Base-by-base conservation (phyloP, 2,113 vertebrate species). In the Columba livia region DNA sequence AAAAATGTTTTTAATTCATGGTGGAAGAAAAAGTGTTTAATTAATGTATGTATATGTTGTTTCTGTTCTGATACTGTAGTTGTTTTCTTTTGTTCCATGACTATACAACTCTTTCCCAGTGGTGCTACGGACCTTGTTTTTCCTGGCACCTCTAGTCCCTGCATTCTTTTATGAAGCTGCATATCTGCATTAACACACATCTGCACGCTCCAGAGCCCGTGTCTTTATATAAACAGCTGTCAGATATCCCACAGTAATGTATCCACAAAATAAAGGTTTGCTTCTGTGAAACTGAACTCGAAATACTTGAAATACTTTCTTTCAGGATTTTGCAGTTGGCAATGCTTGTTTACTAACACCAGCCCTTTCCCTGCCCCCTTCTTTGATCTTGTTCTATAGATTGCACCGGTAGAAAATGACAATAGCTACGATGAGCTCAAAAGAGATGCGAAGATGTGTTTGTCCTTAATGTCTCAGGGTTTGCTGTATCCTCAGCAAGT, bases 401-500 rank as follows among this genome's bases (percentile, higher is more conserved):
- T 99, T 93, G 99, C 99, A 85, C 99, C 99, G 0, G 99, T 99
- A 54, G 99, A 99, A 97, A 99, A 99, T 17, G 99, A 99, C 90
- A 99, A 99, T 96, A 99, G 98, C 95, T 99, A 99, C 1, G 99
- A 99, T 97, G 99, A 99, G 94, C 98, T 99, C 93, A 99, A 99
- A 97, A 99, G 98, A 98, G 99, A 99, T 91, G 99, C 99, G 38
- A 99, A 99, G 98, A 99, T 99, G 93, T 99, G 99, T 94, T 98
- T 99, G 91, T 99, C 98, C 9, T 97, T 99, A 91, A 99, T 99
- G 99, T 99, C 99, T 98, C 99, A 99, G 98, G 99, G 99, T 89
- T 98, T 99, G 96, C 98, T 99, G 82, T 99, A 99, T 98, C 97
- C 98, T 73, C 98, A 99, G 75, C 99, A 99, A 98, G 99, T 99